Evolutionary conservation across 2,888 invertebrate species (phyloP).

Genomic region (Ashinkailepas kermadecensis): DNA sequence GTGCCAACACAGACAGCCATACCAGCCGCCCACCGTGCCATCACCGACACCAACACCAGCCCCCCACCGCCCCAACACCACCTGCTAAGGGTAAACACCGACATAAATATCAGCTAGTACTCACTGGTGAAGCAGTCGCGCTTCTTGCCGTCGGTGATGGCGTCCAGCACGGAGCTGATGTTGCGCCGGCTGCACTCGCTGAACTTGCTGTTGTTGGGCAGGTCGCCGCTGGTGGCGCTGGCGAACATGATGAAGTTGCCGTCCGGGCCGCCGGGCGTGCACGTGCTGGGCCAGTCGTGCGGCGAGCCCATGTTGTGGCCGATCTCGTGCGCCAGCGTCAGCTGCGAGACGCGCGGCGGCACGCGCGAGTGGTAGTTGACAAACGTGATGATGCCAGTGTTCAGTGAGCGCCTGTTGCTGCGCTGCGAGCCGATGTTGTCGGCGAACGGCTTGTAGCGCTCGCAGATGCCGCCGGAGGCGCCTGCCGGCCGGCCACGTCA

Average conservation of each 20-base stretch:
- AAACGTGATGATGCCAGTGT: slow-evolving; percentile 98
- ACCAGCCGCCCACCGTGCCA: too few species aligned
- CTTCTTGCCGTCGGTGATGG: slow-evolving; percentile 82
- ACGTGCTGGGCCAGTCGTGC: slow-evolving; percentile 34
- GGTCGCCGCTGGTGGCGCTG: slow-evolving; percentile 95
- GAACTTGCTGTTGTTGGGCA: slow-evolving; percentile 96
- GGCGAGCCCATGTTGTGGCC: slow-evolving; percentile 99
- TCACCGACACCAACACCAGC: too few species aligned
- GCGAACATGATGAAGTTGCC: slow-evolving; percentile 99
- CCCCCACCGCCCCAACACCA: too few species aligned
- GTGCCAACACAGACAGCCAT: too few species aligned
- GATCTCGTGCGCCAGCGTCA: slow-evolving; percentile 92
- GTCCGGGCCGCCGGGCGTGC: slow-evolving; percentile 55
- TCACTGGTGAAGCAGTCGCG: slow-evolving; percentile 79
- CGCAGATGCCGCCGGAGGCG: slow-evolving; percentile 97
- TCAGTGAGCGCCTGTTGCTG: slow-evolving; percentile 85
- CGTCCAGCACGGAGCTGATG: slow-evolving; percentile 87
- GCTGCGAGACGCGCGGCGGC: slow-evolving; percentile 93
- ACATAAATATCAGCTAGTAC: too few species aligned
- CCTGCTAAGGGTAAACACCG: too few species aligned
- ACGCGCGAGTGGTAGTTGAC: slow-evolving; percentile 97
- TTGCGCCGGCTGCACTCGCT: slow-evolving; percentile 89
- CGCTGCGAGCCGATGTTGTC: slow-evolving; percentile 93
- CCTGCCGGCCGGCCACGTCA: slow-evolving; percentile 48
- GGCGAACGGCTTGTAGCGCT: slow-evolving; percentile 93